phyloP scores from a whole-genome alignment of 35 echinoderm and acorn worm species.

The Anneissia japonica region DNA sequence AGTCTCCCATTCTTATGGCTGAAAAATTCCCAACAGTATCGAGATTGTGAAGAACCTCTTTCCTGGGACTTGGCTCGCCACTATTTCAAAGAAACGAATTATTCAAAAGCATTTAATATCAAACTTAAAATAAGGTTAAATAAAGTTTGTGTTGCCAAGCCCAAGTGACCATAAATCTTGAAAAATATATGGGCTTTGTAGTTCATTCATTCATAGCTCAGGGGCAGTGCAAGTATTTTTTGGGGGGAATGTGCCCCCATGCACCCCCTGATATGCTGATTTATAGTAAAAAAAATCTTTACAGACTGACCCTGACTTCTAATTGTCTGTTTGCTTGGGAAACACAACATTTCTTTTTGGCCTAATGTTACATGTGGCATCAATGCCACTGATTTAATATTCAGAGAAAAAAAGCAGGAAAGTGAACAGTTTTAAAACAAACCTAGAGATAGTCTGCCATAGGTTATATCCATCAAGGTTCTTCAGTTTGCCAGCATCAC shows the following conservation, averaged over 20 bases:
- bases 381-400: too few species aligned
- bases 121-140: neutral
- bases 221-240: neutral
- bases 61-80: conserved; percentile 47
- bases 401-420: too few species aligned
- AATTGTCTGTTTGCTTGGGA: too few species aligned
- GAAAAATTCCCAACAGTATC: conserved; percentile 27
- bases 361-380: too few species aligned
- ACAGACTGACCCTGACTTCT: too few species aligned
- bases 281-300: too few species aligned
- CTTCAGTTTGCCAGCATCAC: conserved; percentile 19
- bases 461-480: conserved; percentile 68
- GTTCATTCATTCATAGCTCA: neutral
- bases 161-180: neutral
- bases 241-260: neutral
- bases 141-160: neutral
- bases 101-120: neutral
- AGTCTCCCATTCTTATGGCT: conserved; percentile 59
- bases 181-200: neutral
- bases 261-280: neutral
- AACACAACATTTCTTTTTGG: too few species aligned
- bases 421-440: too few species aligned
- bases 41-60: conserved; percentile 67
- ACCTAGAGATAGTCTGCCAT: conserved; percentile 79
- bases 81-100: conserved; percentile 17